phyloP scores from a whole-genome alignment of 2,888 invertebrate species.

The Macrophya annulata region DNA sequence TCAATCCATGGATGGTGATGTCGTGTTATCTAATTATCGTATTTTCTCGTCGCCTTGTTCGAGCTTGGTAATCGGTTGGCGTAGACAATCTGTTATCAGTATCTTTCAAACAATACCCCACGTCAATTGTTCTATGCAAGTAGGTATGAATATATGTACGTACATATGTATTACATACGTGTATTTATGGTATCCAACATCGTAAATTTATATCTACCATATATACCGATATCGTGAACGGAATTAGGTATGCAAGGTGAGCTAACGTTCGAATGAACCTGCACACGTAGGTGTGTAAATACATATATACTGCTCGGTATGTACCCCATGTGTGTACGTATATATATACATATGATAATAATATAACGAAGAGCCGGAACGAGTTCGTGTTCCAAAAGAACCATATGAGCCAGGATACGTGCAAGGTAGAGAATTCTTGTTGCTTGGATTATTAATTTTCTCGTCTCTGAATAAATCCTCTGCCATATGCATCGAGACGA shows the following conservation, averaged over 20 bases:
- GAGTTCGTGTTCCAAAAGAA: neutral
- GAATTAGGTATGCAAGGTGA: constrained; percentile 16
- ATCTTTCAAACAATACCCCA: neutral
- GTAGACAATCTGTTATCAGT: constrained; percentile 35
- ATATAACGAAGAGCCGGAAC: neutral
- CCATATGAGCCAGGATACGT: neutral
- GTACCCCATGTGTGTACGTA: neutral
- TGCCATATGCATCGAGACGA: neutral
- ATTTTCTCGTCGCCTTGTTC: constrained; percentile 33
- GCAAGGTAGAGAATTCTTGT: neutral
- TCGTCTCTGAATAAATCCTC: neutral
- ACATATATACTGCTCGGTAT: neutral
- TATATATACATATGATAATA: neutral
- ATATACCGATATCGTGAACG: neutral
- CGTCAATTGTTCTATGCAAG: neutral
- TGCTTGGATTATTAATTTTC: neutral
- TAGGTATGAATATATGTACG: neutral
- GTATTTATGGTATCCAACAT: neutral
- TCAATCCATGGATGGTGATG: constrained; percentile 15
- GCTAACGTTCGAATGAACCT: constrained; percentile 1
- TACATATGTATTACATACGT: too few relatives aligned
- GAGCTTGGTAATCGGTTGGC: constrained; percentile 9
- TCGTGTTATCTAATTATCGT: constrained; percentile 44
- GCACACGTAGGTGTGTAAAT: neutral
- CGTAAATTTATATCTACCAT: neutral